These are phyloP conservation scores for Macrocentrus cingulum DNA, from an alignment of 1,140 invertebrate genomes.

Conservation along the genomic window DNA sequence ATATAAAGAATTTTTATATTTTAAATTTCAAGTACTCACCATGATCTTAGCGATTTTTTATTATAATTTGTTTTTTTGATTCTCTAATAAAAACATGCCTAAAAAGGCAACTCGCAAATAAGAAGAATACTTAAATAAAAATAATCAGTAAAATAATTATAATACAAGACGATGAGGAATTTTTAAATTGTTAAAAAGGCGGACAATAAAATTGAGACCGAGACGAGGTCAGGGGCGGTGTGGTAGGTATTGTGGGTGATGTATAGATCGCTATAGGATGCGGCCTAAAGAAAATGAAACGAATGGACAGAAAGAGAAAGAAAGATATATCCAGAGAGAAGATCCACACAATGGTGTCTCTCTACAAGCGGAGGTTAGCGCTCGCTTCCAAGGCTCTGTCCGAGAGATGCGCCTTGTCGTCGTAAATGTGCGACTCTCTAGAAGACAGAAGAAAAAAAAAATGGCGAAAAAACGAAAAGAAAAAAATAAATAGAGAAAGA, in stretches of 20 bases:
- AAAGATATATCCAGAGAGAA: constrained; percentile 13
- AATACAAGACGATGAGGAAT: not conserved
- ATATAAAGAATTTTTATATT: too few species aligned
- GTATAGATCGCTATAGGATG: too few species aligned
- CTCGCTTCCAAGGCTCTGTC: constrained; percentile 34
- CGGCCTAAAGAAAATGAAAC: constrained; percentile 16
- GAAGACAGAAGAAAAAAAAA: not conserved
- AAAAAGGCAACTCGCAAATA: too few species aligned
- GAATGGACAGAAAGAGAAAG: constrained; percentile 24
- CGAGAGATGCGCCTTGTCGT: not conserved
- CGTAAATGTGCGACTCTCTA: constrained; percentile 12
- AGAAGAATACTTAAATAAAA: too few species aligned
- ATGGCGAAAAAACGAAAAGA: not conserved
- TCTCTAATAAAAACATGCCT: too few species aligned
- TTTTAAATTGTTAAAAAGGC: not conserved
- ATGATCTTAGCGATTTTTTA: too few species aligned
- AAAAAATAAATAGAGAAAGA: constrained; percentile 1
- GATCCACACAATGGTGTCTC: constrained; percentile 17
- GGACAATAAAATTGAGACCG: not conserved
- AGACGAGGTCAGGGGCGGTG: constrained; percentile 11
- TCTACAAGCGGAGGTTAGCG: constrained; percentile 33
- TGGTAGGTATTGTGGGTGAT: not conserved
- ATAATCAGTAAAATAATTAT: not conserved
- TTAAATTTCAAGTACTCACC: too few species aligned
- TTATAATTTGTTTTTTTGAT: too few species aligned